Percentiles rank a stretch among this genome's conserved stretches.
Evolutionary conservation across 2,888 invertebrate genomes (phyloP).

Genomic region (Acanthosepion lycidas): DNA sequence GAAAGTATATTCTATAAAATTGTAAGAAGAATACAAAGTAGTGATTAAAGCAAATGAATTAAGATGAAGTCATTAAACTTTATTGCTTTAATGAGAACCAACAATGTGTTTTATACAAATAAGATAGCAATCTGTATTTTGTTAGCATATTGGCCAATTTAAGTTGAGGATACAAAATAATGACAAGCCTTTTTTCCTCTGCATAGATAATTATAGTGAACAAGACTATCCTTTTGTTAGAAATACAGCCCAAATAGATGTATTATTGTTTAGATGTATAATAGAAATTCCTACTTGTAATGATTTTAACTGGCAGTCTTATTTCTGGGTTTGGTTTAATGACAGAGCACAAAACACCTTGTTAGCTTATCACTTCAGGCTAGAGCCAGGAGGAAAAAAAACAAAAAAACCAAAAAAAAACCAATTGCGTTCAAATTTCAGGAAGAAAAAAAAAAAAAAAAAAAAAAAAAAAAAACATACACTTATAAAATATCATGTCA

Average conservation of each 20-base stretch:
- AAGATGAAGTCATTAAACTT: no score
- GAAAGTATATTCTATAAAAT: background rate
- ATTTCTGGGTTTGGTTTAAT: constrained; percentile 4
- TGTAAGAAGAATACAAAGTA: no score
- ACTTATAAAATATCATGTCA: background rate
- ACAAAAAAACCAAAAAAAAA: no score
- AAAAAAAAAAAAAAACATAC: background rate
- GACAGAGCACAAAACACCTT: background rate
- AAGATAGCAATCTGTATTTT: background rate
- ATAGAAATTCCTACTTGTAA: background rate
- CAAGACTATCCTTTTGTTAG: background rate
- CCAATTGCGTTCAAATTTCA: no score
- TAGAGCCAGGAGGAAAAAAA: background rate
- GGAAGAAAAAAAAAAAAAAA: background rate
- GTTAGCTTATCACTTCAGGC: background rate
- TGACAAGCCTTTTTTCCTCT: background rate
- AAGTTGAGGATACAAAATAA: background rate
- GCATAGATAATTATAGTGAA: background rate
- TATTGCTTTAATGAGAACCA: no score
- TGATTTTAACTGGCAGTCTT: background rate
- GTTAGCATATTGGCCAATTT: background rate
- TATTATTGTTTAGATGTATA: background rate
- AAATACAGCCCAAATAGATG: background rate
- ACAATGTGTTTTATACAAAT: background rate
- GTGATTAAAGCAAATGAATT: no score